Evolutionary conservation across 2,797 vertebrate genomes (phyloP).

Genomic region (Petrocephalus schoutedeni): DNA sequence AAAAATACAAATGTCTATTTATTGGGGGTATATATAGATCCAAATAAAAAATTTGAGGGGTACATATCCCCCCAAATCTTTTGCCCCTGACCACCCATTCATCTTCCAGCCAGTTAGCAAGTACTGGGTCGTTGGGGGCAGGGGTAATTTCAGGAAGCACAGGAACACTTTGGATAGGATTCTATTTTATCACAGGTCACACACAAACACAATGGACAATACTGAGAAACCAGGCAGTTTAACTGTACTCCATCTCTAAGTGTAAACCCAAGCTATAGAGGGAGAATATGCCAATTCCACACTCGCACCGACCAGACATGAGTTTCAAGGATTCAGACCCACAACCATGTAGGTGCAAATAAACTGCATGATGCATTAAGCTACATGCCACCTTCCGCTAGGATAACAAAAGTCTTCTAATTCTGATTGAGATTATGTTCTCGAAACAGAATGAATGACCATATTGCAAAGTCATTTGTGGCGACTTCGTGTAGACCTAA

Average conservation of each 20-base stretch:
- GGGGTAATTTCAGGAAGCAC: neutral
- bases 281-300: neutral
- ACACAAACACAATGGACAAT: neutral
- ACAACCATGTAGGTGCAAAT: neutral
- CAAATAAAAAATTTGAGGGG: neutral
- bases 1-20: neutral
- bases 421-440: neutral
- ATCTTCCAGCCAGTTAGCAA: neutral
- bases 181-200: neutral
- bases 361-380: neutral
- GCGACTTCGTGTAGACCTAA: neutral
- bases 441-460: neutral
- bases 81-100: neutral
- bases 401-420: neutral
- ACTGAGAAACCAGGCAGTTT: neutral
- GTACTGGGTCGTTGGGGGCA: neutral
- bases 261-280: neutral
- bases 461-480: neutral
- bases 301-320: neutral
- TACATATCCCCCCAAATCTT: neutral
- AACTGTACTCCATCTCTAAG: neutral
- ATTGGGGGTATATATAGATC: neutral
- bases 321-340: neutral
- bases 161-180: neutral
- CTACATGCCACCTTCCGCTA: neutral